phyloP scores from a whole-genome alignment of 2,113 vertebrate genomes.

The Motacilla alba region DNA sequence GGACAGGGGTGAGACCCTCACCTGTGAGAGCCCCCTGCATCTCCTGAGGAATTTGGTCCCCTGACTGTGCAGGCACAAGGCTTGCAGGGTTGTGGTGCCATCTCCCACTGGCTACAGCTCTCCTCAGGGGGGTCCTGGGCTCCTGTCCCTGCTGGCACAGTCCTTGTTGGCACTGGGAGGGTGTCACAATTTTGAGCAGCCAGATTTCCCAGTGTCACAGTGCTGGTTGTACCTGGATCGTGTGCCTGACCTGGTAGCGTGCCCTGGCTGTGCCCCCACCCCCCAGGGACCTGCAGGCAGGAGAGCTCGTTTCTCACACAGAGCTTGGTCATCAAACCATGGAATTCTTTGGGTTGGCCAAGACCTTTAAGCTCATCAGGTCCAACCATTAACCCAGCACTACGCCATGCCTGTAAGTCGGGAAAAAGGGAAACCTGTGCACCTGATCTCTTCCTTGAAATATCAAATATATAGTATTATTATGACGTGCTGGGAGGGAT shows the following conservation, averaged over 20 bases:
- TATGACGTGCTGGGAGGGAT: not conserved
- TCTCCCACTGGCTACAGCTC: not conserved
- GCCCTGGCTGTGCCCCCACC: not conserved
- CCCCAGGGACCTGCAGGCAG: not conserved
- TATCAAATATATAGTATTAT: not conserved
- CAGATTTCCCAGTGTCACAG: not conserved
- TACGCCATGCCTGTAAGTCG: accelerated
- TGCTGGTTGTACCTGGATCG: not conserved
- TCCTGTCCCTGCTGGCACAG: not conserved
- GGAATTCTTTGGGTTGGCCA: not conserved
- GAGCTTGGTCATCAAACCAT: not conserved
- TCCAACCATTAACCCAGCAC: not conserved
- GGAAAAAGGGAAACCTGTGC: not conserved
- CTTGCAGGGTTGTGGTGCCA: not conserved
- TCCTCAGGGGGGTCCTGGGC: not conserved
- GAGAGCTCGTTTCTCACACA: not conserved
- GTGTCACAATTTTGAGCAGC: too few relatives aligned
- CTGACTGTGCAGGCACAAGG: not conserved
- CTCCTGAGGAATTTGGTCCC: not conserved
- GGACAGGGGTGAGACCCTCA: not conserved
- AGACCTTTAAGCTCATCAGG: not conserved
- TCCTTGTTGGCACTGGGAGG: not conserved
- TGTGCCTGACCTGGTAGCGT: not conserved
- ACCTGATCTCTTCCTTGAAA: not conserved
- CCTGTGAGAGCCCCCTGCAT: not conserved